These are phyloP conservation scores for Apteryx owenii DNA, from an alignment of 2,113 vertebrate genomes.

Conservation along the genomic window DNA sequence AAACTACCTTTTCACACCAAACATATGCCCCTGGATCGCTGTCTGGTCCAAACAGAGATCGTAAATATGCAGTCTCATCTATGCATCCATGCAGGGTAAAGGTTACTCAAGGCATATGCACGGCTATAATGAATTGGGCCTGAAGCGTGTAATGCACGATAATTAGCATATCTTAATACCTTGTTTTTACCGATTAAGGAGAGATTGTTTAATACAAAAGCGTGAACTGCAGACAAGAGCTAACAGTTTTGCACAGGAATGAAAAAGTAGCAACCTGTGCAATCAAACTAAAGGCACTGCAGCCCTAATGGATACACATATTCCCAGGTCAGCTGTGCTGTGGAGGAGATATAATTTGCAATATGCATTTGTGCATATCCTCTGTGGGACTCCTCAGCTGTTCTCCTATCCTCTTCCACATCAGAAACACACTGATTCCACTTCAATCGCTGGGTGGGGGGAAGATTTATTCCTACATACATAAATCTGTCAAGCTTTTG, in stretches of 20 bases:
- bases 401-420: not conserved
- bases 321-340: rapidly evolving
- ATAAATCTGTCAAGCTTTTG: rapidly evolving
- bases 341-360: rapidly evolving
- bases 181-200: not conserved
- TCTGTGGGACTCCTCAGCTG: not conserved
- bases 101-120: not conserved
- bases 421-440: rapidly evolving
- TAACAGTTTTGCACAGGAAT: not conserved
- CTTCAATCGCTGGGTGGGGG: not conserved
- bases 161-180: not conserved
- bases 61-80: rapidly evolving
- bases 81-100: rapidly evolving
- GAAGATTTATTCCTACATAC: not conserved
- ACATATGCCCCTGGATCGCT: not conserved
- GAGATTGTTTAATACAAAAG: not conserved
- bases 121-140: rapidly evolving
- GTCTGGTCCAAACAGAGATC: not conserved
- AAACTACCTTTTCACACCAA: rapidly evolving
- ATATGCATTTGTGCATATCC: not conserved
- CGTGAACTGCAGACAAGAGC: not conserved
- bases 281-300: too few species aligned
- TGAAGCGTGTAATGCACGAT: rapidly evolving
- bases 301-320: not conserved
- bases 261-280: not conserved